Conservation (phyloP, 1,140 invertebrate genomes). For the Pogonus chalceus region DNA sequence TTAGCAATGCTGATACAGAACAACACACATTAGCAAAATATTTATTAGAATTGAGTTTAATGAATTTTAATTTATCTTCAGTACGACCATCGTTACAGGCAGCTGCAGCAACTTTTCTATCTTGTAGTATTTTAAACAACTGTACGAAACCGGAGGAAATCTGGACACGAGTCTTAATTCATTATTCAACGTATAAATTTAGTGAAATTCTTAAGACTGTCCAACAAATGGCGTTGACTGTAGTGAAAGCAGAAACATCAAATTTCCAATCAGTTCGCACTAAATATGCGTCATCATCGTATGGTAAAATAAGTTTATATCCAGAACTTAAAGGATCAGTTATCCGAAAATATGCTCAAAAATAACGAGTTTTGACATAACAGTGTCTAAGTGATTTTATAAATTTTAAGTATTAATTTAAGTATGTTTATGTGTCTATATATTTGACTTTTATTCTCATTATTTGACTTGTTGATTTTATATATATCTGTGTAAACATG, state of each 20-base stretch:
- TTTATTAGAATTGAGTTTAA: conserved; percentile 74
- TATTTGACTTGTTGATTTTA: background rate
- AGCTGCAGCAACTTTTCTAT: conserved; percentile 62
- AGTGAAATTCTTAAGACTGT: conserved; percentile 36
- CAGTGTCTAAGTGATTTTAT: too few species aligned
- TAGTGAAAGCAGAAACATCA: conserved; percentile 35
- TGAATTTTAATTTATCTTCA: conserved; percentile 75
- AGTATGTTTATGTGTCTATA: background rate
- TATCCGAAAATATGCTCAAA: conserved; percentile 30
- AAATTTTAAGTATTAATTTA: too few species aligned
- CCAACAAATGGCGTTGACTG: conserved; percentile 31
- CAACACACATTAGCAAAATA: conserved; percentile 88
- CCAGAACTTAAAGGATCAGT: conserved; percentile 36
- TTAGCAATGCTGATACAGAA: conserved; percentile 50
- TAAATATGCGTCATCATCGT: conserved; percentile 38
- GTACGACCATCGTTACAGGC: conserved; percentile 72
- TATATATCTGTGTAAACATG: background rate
- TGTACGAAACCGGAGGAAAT: conserved; percentile 27
- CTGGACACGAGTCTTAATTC: conserved; percentile 38
- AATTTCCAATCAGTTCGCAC: conserved; percentile 39
- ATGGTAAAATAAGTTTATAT: conserved; percentile 41
- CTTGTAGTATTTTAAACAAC: conserved; percentile 36
- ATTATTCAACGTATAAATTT: conserved; percentile 38
- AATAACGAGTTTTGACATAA: background rate
- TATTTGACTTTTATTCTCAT: conserved; percentile 14